Base-by-base conservation (phyloP, 2,797 vertebrate genomes). In the Malacoctenus gilli region DNA sequence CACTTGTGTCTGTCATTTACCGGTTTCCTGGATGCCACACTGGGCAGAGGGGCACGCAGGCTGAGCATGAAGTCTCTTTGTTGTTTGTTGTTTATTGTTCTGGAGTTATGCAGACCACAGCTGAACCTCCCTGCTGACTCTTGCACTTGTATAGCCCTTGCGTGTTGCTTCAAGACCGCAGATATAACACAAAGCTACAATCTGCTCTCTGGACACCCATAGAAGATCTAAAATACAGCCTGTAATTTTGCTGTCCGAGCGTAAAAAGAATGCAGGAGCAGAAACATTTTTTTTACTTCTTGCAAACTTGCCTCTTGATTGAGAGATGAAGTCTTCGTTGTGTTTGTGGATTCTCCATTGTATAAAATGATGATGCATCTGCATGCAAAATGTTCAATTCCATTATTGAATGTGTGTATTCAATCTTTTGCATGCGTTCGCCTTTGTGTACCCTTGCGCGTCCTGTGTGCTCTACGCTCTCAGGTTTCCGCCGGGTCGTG, bases 141-240 rank as follows among this genome's bases (percentile, higher is more conserved):
- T 51, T 8, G 61, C 47, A 54, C 64, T 28, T 22, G 19, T 18
- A 28, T 56, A 43, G 75, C 47, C 65, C 20, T 50, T 10, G 42
- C 8, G 0, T 72, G 82, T 44, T 35, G 36, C 36, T 38, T 47
- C n/a, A 63, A 56, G 50, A 67, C 35, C 20, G 19, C 6, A 36
- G 15, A 52, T 62, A 68, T 48, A 72, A 30, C 43, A 74, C 65
- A 19, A 79, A 75, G 74, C 82, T 73, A 54, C 75, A 43, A 12
- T 38, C 23, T 55, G 23, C 22, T 48, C 44, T 42, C 64, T 40
- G 62, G 35, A 21, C 36, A 59, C 48, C 35, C 48, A 19, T 64
- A n/a, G 41, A 28, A 22, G 3, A 66, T 54, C 37, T 35, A 63
- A 81, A 84, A 79, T 63, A 60, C 2, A 68, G 8, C 59, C 64